phyloP scores from a whole-genome alignment of 1,140 invertebrate genomes.

The Leptinotarsa defecta region DNA sequence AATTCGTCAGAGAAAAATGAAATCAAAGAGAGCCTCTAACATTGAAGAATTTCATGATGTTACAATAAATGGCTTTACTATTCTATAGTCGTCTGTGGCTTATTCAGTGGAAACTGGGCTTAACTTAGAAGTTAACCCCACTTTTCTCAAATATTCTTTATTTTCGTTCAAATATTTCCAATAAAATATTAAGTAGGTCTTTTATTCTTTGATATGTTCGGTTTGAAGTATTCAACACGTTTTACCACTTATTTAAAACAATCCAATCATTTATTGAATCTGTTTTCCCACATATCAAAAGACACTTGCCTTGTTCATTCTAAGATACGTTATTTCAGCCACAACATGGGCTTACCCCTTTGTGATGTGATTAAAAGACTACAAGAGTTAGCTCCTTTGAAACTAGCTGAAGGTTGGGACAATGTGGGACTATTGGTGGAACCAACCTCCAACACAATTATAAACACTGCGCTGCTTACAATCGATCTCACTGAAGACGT shows the following conservation, averaged over 20 bases:
- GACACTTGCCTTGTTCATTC: background rate
- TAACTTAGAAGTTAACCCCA: too few species aligned
- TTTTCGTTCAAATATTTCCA: too few species aligned
- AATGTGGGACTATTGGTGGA: constrained; percentile 93
- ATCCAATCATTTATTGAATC: background rate
- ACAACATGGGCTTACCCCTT: constrained; percentile 33
- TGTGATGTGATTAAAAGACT: constrained; percentile 55
- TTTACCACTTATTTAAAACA: background rate
- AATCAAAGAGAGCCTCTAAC: too few species aligned
- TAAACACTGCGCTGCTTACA: constrained; percentile 81
- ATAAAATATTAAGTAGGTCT: too few species aligned
- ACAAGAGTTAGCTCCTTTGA: constrained; percentile 71
- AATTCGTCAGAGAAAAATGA: too few species aligned
- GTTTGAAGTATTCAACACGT: background rate
- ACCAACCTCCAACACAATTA: constrained; percentile 65
- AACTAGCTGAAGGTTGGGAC: constrained; percentile 87
- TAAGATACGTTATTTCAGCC: background rate
- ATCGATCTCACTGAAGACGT: constrained; percentile 94
- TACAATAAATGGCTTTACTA: too few species aligned
- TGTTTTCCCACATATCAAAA: background rate
- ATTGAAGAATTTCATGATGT: too few species aligned
- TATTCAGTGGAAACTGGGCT: too few species aligned
- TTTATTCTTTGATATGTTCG: background rate
- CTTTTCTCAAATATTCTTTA: too few species aligned
- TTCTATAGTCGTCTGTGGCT: too few species aligned